Base-by-base conservation (phyloP, 2,888 invertebrate species). In the Epistrophe grossulariae region DNA sequence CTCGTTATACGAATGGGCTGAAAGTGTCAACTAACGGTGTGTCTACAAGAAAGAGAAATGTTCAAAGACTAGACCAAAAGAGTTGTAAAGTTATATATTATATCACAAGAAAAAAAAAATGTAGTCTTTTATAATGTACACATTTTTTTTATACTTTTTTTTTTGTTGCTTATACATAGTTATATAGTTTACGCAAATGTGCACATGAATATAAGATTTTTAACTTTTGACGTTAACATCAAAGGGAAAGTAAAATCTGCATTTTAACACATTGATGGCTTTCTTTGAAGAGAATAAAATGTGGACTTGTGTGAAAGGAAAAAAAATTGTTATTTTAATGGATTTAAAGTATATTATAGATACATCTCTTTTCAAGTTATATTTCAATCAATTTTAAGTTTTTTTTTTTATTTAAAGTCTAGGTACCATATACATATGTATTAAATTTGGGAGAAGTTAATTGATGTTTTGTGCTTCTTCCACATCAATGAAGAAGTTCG, bases 1-100 rank as follows among this genome's bases (percentile, higher is more conserved):
- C 78, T 83, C 78, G 72, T 78, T 78, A 82, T 55, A 40, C 77
- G 72, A 68, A 60, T 66, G 72, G 50, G 28, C 66, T 50, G 13
- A 68, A 59, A 72, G 78, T 83, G 78, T 83, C 82, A 78, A 59
- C 77, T 50, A 35, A 43, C 31, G 11, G 15, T 68, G 15, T 68
- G 48, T 55, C 72, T 83, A 66, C 35, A 60, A 68, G 15, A 78
- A 66, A 73, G 15, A 59, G 24, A 68, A 50, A 38, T 71, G 45
- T 62, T 70, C 71, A 64, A 38, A 62, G 52, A 40, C 62, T 52
- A 52, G 24, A 38, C 68, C 24, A 19, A 24, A 24, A 52, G 17
- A 52, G 52, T 38, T 55, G 52, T 40, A 4, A 31, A 35, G n/a
- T 35, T 35, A 24, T 66, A 7, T 48, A 35, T 19, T 17, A 17